Evolutionary conservation across 2,888 invertebrate species (phyloP), one percentile per base, ranked within the genome.

Genomic region (Macrosiphum euphorbiae): DNA sequence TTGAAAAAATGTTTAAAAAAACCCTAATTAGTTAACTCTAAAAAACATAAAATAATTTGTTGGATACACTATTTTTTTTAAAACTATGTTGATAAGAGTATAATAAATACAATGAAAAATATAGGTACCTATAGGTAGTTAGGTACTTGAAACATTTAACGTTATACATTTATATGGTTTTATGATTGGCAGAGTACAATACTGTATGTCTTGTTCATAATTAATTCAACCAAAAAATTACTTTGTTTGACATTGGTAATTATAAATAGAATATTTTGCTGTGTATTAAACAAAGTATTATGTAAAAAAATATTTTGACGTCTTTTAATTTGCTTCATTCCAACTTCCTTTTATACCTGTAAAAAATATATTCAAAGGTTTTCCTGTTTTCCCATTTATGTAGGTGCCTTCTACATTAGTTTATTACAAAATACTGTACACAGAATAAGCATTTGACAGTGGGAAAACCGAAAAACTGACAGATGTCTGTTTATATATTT

Each of bases 381-480:
- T 50, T 85, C 44, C 47, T 16, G 28, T 44, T 85, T 44, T 85
- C 2, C 28, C 28, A 44, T 44, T 28, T 47, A 47, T 86, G 13
- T 47, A 86, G 28, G 28, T 16, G n/a, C 7, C n/a, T 86, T 86
- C 16, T 86, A 7, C 47, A 44, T 50, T 86, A 86, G 47, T 47
- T 86, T 86, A 86, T 86, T 86, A 86, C 16, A 86, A n/a, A n/a
- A 86, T 50, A 47, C 16, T 47, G 28, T 86, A 50, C 86, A 47
- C n/a, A 7, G 44, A 16, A n/a, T 50, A 86, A 50, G 28, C 86
- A 86, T 86, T 86, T 86, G n/a, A 44, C 28, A 50, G 86, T 86
- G 86, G 86, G 86, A 86, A 28, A 47, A 86, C n/a, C 86, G 86
- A 86, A 28, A 47, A 86, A 50, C 86, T 86, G 86, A 50, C 86